phyloP scores from a whole-genome alignment of 2,113 vertebrate species.

The Serinus canaria region DNA sequence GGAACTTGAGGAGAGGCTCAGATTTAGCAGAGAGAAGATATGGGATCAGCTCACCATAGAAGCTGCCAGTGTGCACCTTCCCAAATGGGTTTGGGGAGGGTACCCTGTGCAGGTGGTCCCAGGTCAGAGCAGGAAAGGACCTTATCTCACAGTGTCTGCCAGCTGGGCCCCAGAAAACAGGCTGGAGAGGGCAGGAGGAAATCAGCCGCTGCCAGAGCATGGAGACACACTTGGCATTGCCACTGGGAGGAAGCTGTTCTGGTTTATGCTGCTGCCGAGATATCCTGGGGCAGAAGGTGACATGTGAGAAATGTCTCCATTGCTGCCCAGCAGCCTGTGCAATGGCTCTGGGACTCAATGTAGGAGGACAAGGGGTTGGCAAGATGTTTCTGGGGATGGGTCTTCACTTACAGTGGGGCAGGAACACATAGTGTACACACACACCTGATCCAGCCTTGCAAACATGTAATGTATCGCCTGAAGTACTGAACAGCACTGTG shows the following conservation, averaged over 20 bases:
- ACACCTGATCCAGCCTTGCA: background rate
- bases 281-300: background rate
- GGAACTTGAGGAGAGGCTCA: background rate
- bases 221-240: background rate
- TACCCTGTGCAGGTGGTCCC: background rate
- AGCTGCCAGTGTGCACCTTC: background rate
- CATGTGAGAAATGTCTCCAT: background rate
- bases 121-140: background rate
- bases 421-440: rapidly evolving
- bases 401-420: background rate
- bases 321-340: background rate
- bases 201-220: background rate
- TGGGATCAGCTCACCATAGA: background rate
- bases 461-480: background rate
- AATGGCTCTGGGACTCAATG: background rate
- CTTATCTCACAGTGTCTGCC: background rate
- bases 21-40: background rate
- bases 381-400: background rate
- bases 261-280: background rate
- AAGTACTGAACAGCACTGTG: background rate
- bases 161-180: background rate
- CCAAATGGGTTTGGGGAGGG: background rate
- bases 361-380: background rate
- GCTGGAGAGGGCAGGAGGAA: background rate
- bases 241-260: background rate